Percentiles rank a stretch among this genome's conserved stretches.
Conservation (phyloP, 1,140 invertebrate species). For the Delia radicum region DNA sequence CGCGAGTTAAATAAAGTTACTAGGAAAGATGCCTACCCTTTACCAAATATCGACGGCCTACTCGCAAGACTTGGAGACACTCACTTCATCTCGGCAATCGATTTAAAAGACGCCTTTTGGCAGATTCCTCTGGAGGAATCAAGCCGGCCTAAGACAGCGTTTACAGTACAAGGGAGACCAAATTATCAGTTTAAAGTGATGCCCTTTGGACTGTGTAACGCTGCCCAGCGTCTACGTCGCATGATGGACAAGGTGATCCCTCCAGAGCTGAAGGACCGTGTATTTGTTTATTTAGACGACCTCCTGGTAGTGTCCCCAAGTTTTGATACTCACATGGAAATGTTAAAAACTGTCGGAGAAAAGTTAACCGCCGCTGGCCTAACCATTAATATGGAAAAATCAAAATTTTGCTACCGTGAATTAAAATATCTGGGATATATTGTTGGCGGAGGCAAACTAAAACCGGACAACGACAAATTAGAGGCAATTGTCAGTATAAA, state of each 20-base stretch:
- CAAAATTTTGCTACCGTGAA: constrained; percentile 30
- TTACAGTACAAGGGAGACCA: constrained; percentile 35
- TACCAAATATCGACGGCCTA: constrained; percentile 36
- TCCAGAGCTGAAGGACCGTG: constrained; percentile 41
- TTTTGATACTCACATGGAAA: constrained; percentile 18
- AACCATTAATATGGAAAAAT: constrained; percentile 37
- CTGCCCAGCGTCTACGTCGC: constrained; percentile 23
- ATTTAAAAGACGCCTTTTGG: constrained; percentile 41
- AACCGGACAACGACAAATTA: constrained; percentile 27
- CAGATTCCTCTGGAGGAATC: constrained; percentile 43
- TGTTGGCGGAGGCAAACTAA: constrained; percentile 26
- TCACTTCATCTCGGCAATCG: constrained; percentile 28
- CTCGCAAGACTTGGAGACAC: constrained; percentile 31
- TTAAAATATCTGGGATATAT: constrained; percentile 36
- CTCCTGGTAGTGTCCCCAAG: constrained; percentile 16
- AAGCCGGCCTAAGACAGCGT: constrained; percentile 54
- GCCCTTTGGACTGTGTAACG: constrained; percentile 36
- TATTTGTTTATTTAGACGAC: constrained; percentile 33
- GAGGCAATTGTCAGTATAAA: constrained; percentile 33
- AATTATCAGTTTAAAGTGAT: constrained; percentile 25
- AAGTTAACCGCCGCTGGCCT: constrained; percentile 27
- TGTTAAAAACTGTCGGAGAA: not conserved
- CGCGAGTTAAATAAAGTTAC: not conserved
- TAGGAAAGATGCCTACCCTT: constrained; percentile 35
- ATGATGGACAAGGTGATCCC: constrained; percentile 43